A percentile compares a stretch with the other conserved stretches of the same genome.
phyloP scores from a whole-genome alignment of 2,888 invertebrate genomes.

The Drosophila lutescens region DNA sequence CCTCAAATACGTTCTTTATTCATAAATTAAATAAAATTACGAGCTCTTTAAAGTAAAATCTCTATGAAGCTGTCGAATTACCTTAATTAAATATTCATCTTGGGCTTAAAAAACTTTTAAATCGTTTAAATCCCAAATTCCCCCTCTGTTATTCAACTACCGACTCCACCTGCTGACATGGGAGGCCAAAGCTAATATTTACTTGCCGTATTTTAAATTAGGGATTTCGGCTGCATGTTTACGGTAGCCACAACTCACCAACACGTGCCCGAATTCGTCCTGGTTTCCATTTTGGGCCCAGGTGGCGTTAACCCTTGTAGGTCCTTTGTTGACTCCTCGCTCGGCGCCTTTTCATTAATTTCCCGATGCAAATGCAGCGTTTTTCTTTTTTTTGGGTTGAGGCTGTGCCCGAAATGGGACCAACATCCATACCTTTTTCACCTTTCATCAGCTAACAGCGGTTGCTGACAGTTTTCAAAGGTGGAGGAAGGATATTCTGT shows the following conservation, averaged over 20 bases:
- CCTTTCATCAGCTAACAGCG: conserved; percentile 24
- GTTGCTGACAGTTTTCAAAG: conserved; percentile 35
- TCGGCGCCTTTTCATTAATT: conserved; percentile 57
- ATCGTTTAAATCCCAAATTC: background rate
- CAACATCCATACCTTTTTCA: conserved; percentile 19
- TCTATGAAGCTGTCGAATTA: background rate
- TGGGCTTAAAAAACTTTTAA: conserved; percentile 10
- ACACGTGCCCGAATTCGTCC: conserved; percentile 27
- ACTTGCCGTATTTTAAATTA: conserved; percentile 47
- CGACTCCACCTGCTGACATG: conserved; percentile 27
- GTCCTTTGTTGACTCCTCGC: conserved; percentile 46
- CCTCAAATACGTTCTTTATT: too few species aligned
- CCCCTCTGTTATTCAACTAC: background rate
- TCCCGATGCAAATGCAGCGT: conserved; percentile 40
- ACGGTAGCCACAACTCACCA: conserved; percentile 42
- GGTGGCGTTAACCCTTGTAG: conserved; percentile 30
- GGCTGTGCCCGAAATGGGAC: conserved; percentile 11
- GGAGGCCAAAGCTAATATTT: conserved; percentile 45
- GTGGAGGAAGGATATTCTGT: background rate
- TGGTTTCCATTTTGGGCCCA: conserved; percentile 30
- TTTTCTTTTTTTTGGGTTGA: conserved; percentile 12
- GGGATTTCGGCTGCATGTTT: conserved; percentile 48
- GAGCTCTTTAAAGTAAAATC: background rate
- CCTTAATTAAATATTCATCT: conserved; percentile 16
- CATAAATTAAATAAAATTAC: background rate